A percentile compares a stretch with the other conserved stretches of the same genome.
Evolutionary conservation across 2,888 invertebrate genomes (phyloP).

Genomic region (Agonopterix subpropinquella): DNA sequence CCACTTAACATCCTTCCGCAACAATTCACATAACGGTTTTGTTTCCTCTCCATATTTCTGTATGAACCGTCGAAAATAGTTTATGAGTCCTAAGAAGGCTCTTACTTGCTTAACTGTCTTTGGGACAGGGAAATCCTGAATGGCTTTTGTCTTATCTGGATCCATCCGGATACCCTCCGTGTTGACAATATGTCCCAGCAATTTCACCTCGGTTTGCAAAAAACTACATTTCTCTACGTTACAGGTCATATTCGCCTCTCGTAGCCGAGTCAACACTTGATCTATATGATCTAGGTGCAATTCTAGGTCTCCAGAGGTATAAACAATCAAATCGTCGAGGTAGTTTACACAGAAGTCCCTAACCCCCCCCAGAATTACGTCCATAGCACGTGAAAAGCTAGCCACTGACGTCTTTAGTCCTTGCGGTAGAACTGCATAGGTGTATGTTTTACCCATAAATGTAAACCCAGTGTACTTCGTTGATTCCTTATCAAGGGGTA

Average conservation of each 20-base stretch:
- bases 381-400: constrained; percentile 6
- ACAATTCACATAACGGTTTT: constrained; percentile 8
- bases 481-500: constrained; percentile 2
- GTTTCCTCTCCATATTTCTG: constrained; percentile 1
- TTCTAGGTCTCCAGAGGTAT: constrained; percentile 3
- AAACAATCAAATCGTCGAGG: constrained; percentile 8
- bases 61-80: constrained; percentile 7
- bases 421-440: constrained; percentile 7
- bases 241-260: constrained; percentile 6
- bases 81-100: constrained; percentile 11
- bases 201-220: constrained; percentile 3
- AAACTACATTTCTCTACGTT: constrained; percentile 9
- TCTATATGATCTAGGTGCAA: constrained; percentile 7
- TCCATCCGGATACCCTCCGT: constrained; percentile 6
- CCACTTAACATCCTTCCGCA: constrained; percentile 15
- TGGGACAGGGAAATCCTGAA: constrained; percentile 16
- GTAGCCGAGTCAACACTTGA: constrained; percentile 2
- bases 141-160: constrained; percentile 14
- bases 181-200: constrained; percentile 8
- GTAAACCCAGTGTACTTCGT: constrained; percentile 11
- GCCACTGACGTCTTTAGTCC: constrained; percentile 11
- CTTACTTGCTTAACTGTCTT: constrained; percentile 16
- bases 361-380: constrained; percentile 7
- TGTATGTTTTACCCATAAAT: constrained; percentile 8
- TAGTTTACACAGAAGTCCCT: constrained; percentile 9